Evolutionary conservation across 2,888 invertebrate genomes (phyloP).

Genomic region (Ceriagrion tenellum): DNA sequence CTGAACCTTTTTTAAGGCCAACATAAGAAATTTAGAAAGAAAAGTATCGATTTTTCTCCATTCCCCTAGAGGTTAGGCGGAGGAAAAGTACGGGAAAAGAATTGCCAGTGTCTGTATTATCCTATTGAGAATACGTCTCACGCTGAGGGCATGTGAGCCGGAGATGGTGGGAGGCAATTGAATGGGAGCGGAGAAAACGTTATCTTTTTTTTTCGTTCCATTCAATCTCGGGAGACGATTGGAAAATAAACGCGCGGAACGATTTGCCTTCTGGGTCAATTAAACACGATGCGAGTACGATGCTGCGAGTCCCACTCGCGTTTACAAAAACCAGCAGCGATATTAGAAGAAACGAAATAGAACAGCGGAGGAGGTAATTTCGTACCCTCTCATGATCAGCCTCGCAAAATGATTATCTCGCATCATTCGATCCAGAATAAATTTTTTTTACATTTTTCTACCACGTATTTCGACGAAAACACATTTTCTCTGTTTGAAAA

Average conservation of each 20-base stretch:
- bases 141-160: background rate
- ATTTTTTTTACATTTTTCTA: too few relatives aligned
- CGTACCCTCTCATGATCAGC: too few relatives aligned
- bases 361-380: background rate
- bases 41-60: background rate
- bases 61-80: background rate
- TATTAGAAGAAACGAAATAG: background rate
- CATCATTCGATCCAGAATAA: too few relatives aligned
- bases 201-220: background rate
- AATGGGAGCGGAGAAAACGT: background rate
- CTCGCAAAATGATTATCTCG: background rate
- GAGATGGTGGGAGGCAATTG: background rate
- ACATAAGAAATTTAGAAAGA: too few relatives aligned
- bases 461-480: too few relatives aligned
- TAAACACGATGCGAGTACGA: background rate
- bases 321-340: background rate
- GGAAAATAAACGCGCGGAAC: slow-evolving; percentile 3
- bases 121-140: too few relatives aligned
- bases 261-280: background rate
- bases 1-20: too few relatives aligned
- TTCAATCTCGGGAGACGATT: background rate
- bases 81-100: background rate
- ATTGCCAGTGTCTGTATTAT: too few relatives aligned
- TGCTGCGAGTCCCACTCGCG: background rate
- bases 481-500: too few relatives aligned